These are phyloP conservation scores for Athene noctua DNA, from an alignment of 2,113 vertebrate genomes.

Conservation along the genomic window DNA sequence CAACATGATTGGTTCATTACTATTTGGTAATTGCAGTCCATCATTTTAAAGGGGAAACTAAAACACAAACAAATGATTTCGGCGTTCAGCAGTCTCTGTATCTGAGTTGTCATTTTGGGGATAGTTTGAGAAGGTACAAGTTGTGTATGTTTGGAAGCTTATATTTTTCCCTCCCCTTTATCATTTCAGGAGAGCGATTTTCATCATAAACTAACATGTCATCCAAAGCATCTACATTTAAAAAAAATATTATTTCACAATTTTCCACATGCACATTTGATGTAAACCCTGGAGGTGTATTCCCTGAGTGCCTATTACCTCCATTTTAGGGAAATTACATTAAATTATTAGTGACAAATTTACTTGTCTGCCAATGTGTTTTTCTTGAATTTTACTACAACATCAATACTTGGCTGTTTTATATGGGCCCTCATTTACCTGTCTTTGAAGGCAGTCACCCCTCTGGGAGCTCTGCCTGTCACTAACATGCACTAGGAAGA, in stretches of 20 bases:
- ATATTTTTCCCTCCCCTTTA: slow-evolving; percentile 38
- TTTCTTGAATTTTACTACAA: slow-evolving; percentile 85
- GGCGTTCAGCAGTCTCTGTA: background rate
- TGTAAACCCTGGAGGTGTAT: slow-evolving; percentile 83
- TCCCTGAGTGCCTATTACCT: slow-evolving; percentile 83
- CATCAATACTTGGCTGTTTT: slow-evolving; percentile 84
- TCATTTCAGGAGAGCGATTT: slow-evolving; percentile 75
- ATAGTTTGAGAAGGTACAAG: background rate
- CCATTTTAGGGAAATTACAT: slow-evolving; percentile 86
- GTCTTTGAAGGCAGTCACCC: slow-evolving; percentile 80
- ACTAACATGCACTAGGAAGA: slow-evolving; percentile 71
- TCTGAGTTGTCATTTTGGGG: background rate
- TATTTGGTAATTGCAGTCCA: slow-evolving; percentile 66
- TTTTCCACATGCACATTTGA: slow-evolving; percentile 78
- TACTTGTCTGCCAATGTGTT: slow-evolving; percentile 86
- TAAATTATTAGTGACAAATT: slow-evolving; percentile 88
- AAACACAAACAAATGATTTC: slow-evolving; percentile 49
- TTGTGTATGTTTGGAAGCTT: slow-evolving; percentile 13
- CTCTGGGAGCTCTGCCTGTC: slow-evolving; percentile 80
- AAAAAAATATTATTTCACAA: slow-evolving; percentile 74
- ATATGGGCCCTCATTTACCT: slow-evolving; percentile 80
- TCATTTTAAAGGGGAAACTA: slow-evolving; percentile 61
- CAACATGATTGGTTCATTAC: slow-evolving; percentile 70
- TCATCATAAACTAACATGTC: slow-evolving; percentile 78
- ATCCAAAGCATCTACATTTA: slow-evolving; percentile 77